Conservation (phyloP, 2,113 vertebrate species). For the Coreoperca whiteheadi region DNA sequence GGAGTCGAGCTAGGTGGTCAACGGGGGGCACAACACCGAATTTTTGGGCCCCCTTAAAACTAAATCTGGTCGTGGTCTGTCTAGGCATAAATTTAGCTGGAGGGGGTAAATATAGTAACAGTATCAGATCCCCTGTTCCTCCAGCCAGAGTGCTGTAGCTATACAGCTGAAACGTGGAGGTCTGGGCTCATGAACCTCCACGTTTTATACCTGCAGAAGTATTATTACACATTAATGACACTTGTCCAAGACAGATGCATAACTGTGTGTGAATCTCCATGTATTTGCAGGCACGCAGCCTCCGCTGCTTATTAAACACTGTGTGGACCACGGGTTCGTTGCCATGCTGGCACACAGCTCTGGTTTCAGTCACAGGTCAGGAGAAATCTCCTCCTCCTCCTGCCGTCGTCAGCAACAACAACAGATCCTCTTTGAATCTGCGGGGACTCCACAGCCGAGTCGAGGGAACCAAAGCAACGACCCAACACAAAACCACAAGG, state of each 20-base stretch:
- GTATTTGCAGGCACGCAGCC: not conserved
- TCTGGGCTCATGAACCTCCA: not conserved
- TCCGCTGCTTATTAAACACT: not conserved
- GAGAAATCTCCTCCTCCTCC: not conserved
- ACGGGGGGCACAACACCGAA: not conserved
- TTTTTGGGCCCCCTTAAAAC: not conserved
- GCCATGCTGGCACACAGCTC: constrained; percentile 3
- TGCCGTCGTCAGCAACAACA: constrained; percentile 14
- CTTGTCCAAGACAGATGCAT: not conserved
- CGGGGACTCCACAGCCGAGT: constrained; percentile 4
- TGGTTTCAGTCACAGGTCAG: constrained; percentile 31
- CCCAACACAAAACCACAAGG: constrained; percentile 6
- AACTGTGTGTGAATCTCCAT: not conserved
- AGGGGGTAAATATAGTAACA: constrained; percentile 67
- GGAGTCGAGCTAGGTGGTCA: not conserved
- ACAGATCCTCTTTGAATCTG: constrained; percentile 7
- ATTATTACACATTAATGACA: not conserved
- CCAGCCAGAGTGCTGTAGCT: not conserved
- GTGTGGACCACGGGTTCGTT: not conserved
- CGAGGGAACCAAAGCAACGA: not conserved
- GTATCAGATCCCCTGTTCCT: constrained; percentile 20
- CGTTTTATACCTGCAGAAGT: not conserved
- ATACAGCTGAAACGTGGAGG: not conserved
- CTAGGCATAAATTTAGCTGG: constrained; percentile 3
- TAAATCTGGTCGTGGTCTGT: not conserved